Conservation (phyloP, 2,113 vertebrate genomes). For the Urocynchramus pylzowi region DNA sequence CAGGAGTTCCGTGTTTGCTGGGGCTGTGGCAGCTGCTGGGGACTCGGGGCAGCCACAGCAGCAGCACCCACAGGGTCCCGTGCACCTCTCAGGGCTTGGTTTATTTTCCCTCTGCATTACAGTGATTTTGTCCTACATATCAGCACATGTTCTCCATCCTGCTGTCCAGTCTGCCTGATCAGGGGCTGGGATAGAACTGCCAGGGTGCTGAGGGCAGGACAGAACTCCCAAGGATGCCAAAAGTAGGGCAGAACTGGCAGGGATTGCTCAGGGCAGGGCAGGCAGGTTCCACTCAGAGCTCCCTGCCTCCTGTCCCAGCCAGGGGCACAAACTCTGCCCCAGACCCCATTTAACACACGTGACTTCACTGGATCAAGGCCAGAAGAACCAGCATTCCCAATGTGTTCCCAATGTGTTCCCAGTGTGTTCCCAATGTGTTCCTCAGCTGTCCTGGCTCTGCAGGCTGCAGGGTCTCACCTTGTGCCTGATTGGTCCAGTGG, state of each 20-base stretch:
- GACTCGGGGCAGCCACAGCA: rapidly evolving
- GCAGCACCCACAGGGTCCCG: background rate
- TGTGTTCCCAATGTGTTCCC: background rate
- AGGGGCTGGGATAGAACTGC: background rate
- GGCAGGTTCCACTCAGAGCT: background rate
- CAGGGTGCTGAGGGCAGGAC: background rate
- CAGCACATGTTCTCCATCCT: background rate
- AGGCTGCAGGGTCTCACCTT: background rate
- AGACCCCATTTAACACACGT: rapidly evolving
- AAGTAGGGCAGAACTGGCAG: background rate
- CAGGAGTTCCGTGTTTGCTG: background rate
- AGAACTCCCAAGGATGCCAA: background rate
- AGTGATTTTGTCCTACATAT: rapidly evolving
- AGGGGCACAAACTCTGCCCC: background rate
- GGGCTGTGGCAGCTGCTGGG: background rate
- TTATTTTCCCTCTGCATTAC: background rate
- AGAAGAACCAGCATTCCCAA: background rate
- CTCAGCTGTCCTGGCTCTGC: background rate
- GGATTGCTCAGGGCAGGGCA: background rate
- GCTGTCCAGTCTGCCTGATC: background rate
- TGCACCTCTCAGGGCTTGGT: background rate
- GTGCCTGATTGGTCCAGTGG: conserved; percentile 25
- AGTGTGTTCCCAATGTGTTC: background rate
- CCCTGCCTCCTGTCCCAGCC: background rate
- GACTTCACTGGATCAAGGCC: rapidly evolving